Base-by-base conservation (phyloP, 1,140 invertebrate genomes). In the Rhyacophila brunnea region DNA sequence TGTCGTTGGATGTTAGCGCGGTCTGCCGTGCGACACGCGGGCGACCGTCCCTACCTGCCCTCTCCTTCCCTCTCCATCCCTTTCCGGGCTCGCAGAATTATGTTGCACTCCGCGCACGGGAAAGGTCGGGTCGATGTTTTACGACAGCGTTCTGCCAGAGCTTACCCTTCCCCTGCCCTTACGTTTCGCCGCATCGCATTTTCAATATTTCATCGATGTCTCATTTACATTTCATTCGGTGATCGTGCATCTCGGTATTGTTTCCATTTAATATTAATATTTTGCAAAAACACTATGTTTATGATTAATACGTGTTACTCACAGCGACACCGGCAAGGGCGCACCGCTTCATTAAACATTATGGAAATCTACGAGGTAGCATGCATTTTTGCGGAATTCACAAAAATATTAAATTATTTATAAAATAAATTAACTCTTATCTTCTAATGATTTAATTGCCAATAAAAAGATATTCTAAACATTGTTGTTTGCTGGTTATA, bases 1-100 rank as follows among this genome's bases (percentile, higher is more conserved):
- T 60, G 49, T 54, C 48, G 52, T 64, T 64, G 60, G 58, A 64
- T 64, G 58, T 64, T 64, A 60, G 58, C 53, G 28, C 51, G 45
- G 44, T 52, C 38, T 48, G 57, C 54, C 55, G 48, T 63, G 56
- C 56, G 15, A 15, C 42, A 32, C 43, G 53, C 53, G 40, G 44
- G 49, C 20, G 32, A 42, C 50, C 35, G 28, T 15, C 23, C 51
- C 44, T 50, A 62, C 46, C 44, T 50, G 50, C 50, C 28, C 23
- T 34, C 42, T 47, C 34, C 44, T 23, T 38, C 42, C 20, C 44
- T 23, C 19, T 23, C 20, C 19, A 20, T 17, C 36, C 36, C 59
- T 34, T 40, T 34, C 58, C 45, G 32, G 51, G 61, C 56, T 53
- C 58, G 34, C 62, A 60, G 62, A 58, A 64, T 64, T 58, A 58